These are phyloP conservation scores for Emys orbicularis DNA, from an alignment of 2,797 vertebrate genomes.

Conservation along the genomic window DNA sequence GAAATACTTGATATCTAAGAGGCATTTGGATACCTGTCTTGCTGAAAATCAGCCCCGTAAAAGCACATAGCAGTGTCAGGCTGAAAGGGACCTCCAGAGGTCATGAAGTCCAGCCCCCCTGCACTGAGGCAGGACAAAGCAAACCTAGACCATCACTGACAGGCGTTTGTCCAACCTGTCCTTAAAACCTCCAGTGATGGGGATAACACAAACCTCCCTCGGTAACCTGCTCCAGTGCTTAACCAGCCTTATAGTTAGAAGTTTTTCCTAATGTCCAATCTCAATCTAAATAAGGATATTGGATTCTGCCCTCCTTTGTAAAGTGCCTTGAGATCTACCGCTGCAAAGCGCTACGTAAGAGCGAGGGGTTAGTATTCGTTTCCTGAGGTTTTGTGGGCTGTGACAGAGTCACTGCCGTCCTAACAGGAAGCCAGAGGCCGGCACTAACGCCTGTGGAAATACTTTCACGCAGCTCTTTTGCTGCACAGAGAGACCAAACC, in stretches of 20 bases:
- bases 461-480: background rate
- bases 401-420: no score
- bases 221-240: background rate
- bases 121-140: background rate
- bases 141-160: background rate
- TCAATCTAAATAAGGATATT: background rate
- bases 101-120: background rate
- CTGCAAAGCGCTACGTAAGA: background rate
- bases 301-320: background rate
- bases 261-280: background rate
- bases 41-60: background rate
- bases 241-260: background rate
- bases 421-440: background rate
- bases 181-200: background rate
- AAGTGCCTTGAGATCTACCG: background rate
- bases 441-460: no score
- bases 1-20: background rate
- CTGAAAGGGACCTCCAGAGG: background rate
- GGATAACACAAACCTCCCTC: background rate
- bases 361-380: background rate
- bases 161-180: background rate
- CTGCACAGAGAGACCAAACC: background rate
- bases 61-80: background rate
- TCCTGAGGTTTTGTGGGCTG: background rate
- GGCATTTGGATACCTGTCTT: background rate